Base-by-base conservation (phyloP, 2,888 invertebrate genomes). In the Clitarchus hookeri region DNA sequence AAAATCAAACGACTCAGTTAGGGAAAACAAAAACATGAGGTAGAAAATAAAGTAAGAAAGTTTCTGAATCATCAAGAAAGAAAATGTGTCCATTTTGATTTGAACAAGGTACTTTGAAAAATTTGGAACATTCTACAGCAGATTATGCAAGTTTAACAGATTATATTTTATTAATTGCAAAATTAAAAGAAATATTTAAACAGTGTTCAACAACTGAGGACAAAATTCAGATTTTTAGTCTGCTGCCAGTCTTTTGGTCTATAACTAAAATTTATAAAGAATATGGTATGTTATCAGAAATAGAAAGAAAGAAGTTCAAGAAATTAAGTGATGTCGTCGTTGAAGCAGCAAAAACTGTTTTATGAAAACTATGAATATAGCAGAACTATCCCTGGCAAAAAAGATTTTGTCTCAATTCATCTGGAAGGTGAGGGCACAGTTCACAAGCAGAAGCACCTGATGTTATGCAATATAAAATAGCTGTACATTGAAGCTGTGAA, bases 371-470 rank as follows among this genome's bases (percentile, higher is more conserved):
- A 84, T 80, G 85, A 85, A 11, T 85, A 87, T 19, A 88, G 88
- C 87, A 83, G 84, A 12, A 86, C 80, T 65, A 85, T 87, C 87
- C 88, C 89, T n/a, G n/a, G 89, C 88, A n/a, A 87, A 85, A 88
- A 89, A 86, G 89, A 88, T 83, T 88, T 27, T 85, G 87, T 88
- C 16, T 85, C 86, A 19, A 83, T 87, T 27, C 53, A 77, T 44
- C 26, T 65, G 26, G 82, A 44, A 36, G 36, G 44, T 36, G 84
- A 53, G 8, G 23, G n/a, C 19, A 54, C 12, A 12, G 82, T 54
- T 25, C 85, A 85, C 25, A 85, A 85, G 25, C 85, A 85, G 36
- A 85, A 85, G 79, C 53, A 48, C 9, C 44, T 85, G 44, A 36
- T 85, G 4, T 79, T 83, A n/a, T n/a, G 78, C 82, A 79, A 77